Evolutionary conservation across 2,113 vertebrate genomes (phyloP), one percentile per base, ranked within the genome.

Genomic region (Gallinago jamesoni): DNA sequence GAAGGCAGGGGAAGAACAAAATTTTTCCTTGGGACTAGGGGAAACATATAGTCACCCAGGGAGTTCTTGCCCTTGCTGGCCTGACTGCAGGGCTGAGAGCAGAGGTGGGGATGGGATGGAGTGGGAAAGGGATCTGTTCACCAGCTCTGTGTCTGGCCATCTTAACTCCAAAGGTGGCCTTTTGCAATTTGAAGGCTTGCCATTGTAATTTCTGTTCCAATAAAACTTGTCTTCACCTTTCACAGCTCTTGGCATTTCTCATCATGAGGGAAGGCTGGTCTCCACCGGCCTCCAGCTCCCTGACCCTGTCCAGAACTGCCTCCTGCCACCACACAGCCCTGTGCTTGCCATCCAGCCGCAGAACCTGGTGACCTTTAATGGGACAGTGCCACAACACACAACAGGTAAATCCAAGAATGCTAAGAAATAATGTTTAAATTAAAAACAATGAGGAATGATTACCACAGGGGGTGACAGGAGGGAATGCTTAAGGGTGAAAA

Each of bases 201-300:
- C 2, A 1, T 6, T 2, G 1, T 37, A 18, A 6, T 24, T 60
- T 60, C 56, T 30, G 5, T 60, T 28, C 0, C 0, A 53, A 28
- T 43, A n/a, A 76, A 83, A n/a, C 50, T 17, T 17, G 2, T 33
- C 14, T n/a, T 80, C n/a, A 6, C 17, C 13, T 62, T 80, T 39
- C 53, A 77, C 82, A 87, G 31, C 64, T 68, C 20, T 60, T 27
- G 21, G 12, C 7, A 14, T 25, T n/a, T 35, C 7, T 17, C 3
- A 17, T 47, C 17, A 41, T 0, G 0, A 8, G n/a, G 19, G 20
- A 47, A 57, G 35, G 25, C 18, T 17, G 53, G 18, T 22, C 27
- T 20, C 25, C 1, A 1, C 17, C 28, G 72, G 23, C 3, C 18
- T 6, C 7, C 2, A 9, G 21, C 21, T 82, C 2, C 37, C n/a